A percentile compares a stretch with the other conserved stretches of the same genome.
Conservation (phyloP, 2,888 invertebrate genomes). For the Orthonevra nobilis region DNA sequence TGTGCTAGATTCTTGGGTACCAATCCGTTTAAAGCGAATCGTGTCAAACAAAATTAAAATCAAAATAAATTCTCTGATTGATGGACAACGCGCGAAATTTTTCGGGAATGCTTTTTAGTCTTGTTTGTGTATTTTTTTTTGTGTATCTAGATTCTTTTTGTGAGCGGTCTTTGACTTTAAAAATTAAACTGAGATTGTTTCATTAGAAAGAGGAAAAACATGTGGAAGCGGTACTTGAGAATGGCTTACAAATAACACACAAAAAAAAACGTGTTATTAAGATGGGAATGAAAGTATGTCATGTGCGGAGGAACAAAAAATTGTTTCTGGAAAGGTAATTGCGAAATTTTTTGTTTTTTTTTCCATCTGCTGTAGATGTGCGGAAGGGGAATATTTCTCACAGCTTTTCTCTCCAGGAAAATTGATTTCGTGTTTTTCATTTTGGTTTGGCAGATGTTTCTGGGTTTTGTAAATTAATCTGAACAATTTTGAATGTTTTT, state of each 20-base stretch:
- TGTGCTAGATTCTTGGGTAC: conserved; percentile 54
- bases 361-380: not conserved
- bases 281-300: conserved; percentile 8
- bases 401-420: conserved; percentile 5
- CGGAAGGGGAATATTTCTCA: conserved; percentile 13
- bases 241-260: not conserved
- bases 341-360: conserved; percentile 33
- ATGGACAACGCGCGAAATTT: conserved; percentile 53
- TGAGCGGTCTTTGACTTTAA: conserved; percentile 13
- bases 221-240: not conserved
- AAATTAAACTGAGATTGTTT: conserved; percentile 30
- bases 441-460: not conserved
- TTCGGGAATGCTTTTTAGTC: not conserved
- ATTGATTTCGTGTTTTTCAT: conserved; percentile 2
- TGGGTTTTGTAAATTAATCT: not conserved
- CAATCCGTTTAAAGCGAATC: conserved; percentile 52
- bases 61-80: conserved; percentile 53
- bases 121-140: not conserved
- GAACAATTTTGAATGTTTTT: not conserved
- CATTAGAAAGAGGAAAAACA: not conserved
- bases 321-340: conserved; percentile 30
- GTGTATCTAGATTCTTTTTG: conserved; percentile 1
- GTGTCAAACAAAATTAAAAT: conserved; percentile 47
- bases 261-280: not conserved
- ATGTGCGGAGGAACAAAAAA: conserved; percentile 22